These are phyloP conservation scores for Limanda limanda DNA, from an alignment of 2,113 vertebrate species.

Conservation along the genomic window DNA sequence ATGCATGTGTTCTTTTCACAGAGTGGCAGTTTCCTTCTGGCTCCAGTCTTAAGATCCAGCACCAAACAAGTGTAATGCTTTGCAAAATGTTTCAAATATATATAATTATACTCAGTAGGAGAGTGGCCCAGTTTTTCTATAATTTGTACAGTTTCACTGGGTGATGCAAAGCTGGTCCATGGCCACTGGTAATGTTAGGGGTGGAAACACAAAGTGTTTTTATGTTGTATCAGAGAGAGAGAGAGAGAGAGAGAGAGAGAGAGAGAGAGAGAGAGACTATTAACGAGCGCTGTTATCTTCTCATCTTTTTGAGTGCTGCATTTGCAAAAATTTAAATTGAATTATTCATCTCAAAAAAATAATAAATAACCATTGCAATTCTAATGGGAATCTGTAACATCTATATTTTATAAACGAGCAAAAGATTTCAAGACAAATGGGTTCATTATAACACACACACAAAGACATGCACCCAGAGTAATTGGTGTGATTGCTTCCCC, in stretches of 20 bases:
- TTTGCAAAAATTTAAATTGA: conserved; percentile 61
- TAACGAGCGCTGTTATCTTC: conserved; percentile 48
- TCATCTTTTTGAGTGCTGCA: conserved; percentile 54
- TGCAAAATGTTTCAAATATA: background rate
- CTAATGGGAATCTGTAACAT: conserved; percentile 59
- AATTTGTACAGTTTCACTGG: conserved; percentile 22
- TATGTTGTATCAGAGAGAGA: conserved; percentile 33
- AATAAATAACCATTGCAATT: conserved; percentile 66
- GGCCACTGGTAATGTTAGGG: background rate
- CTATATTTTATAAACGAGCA: conserved; percentile 67
- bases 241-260: conserved; percentile 6
- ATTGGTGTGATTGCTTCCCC: conserved; percentile 66
- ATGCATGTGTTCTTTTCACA: background rate
- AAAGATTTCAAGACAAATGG: conserved; percentile 61
- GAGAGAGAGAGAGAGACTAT: conserved; percentile 3
- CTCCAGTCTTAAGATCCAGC: background rate
- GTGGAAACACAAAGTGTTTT: conserved; percentile 5
- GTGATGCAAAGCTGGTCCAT: background rate
- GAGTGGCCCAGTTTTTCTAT: background rate
- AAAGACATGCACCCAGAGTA: conserved; percentile 43
- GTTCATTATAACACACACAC: conserved; percentile 51
- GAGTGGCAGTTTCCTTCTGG: background rate
- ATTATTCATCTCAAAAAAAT: conserved; percentile 64
- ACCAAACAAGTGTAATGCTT: conserved; percentile 7
- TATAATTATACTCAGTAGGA: background rate